Percentiles rank a stretch among this genome's conserved stretches.
Conservation (phyloP, 2,797 vertebrate species). For the Nyctibius grandis region DNA sequence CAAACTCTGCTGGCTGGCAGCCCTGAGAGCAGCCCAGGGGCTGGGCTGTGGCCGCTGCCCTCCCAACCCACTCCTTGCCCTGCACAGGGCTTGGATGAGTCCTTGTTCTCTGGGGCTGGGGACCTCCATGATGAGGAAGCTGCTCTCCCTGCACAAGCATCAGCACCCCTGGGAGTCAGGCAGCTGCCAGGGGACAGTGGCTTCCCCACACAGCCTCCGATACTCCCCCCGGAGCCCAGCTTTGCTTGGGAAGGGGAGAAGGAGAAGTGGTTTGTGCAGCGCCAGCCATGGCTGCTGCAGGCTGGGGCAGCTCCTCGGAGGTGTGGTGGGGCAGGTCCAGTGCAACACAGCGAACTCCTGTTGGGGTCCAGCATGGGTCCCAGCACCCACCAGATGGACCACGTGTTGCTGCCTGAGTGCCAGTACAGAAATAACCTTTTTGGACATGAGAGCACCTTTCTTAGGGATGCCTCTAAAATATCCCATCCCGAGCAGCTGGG, state of each 20-base stretch:
- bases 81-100: not conserved
- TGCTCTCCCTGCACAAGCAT: not conserved
- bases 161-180: not conserved
- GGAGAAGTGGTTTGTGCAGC: not conserved
- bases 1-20: not conserved
- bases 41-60: not conserved
- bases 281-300: not conserved
- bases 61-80: not conserved
- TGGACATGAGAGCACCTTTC: not conserved
- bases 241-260: not conserved
- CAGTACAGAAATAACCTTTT: not conserved
- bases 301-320: not conserved
- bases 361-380: not conserved
- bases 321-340: not conserved
- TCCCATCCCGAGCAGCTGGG: not conserved
- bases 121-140: not conserved
- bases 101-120: not conserved
- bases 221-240: not conserved
- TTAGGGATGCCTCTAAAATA: not conserved
- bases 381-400: not conserved
- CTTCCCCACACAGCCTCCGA: not conserved
- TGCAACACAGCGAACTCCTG: rapidly evolving
- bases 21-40: rapidly evolving
- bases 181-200: not conserved
- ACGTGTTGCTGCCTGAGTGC: rapidly evolving